These are phyloP conservation scores for Dasypus novemcinctus DNA, from an alignment of 2,113 vertebrate genomes.

Conservation along the genomic window DNA sequence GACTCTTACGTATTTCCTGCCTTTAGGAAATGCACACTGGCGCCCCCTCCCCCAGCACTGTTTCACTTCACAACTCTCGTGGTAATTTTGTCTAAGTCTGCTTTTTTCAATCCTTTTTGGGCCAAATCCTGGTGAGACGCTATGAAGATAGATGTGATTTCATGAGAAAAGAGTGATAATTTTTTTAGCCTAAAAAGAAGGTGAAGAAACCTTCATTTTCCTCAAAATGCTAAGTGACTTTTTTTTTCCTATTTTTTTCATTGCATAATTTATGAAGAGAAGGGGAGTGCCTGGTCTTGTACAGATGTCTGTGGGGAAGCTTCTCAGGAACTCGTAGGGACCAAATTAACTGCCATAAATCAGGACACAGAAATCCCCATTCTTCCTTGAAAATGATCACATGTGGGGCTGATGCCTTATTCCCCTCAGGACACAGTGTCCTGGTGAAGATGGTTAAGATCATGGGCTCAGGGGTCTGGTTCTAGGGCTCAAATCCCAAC, in stretches of 20 bases:
- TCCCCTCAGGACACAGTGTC: not conserved
- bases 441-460: not conserved
- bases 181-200: not conserved
- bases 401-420: not conserved
- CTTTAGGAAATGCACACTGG: not conserved
- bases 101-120: not conserved
- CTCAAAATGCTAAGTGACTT: not conserved
- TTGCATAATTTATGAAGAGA: not conserved
- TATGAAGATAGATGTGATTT: not conserved
- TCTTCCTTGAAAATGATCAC: not conserved
- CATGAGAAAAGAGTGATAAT: not conserved
- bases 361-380: not conserved
- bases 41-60: not conserved
- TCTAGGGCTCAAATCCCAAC: not conserved
- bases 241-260: not conserved
- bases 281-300: not conserved
- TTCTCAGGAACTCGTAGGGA: not conserved
- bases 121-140: not conserved
- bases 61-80: not conserved
- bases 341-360: not conserved
- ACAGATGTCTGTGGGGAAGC: not conserved
- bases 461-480: not conserved
- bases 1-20: accelerated
- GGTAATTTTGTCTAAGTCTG: not conserved
- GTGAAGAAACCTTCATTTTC: not conserved